Evolutionary conservation across 2,888 invertebrate genomes (phyloP).

Genomic region (Uloborus plumipes): DNA sequence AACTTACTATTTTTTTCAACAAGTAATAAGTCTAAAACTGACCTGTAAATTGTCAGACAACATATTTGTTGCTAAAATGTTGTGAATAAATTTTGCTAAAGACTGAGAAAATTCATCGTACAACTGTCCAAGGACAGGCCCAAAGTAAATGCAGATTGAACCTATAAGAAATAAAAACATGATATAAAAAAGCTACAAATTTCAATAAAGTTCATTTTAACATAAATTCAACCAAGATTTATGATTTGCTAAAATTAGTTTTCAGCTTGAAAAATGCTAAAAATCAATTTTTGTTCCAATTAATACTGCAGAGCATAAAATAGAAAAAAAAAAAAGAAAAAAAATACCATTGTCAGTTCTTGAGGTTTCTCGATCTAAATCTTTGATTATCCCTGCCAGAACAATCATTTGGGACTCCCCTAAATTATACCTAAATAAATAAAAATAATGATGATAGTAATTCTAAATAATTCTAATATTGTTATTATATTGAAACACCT

Average conservation of each 20-base stretch:
- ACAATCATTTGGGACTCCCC: conserved; percentile 91
- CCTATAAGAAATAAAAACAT: conserved; percentile 72
- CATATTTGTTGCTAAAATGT: conserved; percentile 81
- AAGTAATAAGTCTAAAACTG: conserved; percentile 25
- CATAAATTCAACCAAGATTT: too few relatives aligned
- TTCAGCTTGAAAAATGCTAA: too few relatives aligned
- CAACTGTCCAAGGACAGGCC: conserved; percentile 75
- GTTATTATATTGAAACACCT: neutral
- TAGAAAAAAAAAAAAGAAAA: neutral
- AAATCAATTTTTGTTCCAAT: neutral
- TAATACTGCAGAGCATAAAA: too few relatives aligned
- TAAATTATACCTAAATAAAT: conserved; percentile 78
- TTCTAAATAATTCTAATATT: neutral
- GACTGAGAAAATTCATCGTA: conserved; percentile 82
- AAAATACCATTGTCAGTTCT: conserved; percentile 80
- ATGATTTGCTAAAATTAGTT: too few relatives aligned
- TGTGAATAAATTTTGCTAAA: conserved; percentile 79
- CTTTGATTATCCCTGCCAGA: conserved; percentile 85
- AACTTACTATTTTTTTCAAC: too few relatives aligned
- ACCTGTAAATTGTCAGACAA: conserved; percentile 78
- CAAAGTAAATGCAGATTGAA: conserved; percentile 82
- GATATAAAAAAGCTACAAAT: neutral
- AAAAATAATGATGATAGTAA: too few relatives aligned
- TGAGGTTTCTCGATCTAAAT: conserved; percentile 90
- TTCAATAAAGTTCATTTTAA: too few relatives aligned